phyloP scores from a whole-genome alignment of 2,113 vertebrate species.

The Numida meleagris region DNA sequence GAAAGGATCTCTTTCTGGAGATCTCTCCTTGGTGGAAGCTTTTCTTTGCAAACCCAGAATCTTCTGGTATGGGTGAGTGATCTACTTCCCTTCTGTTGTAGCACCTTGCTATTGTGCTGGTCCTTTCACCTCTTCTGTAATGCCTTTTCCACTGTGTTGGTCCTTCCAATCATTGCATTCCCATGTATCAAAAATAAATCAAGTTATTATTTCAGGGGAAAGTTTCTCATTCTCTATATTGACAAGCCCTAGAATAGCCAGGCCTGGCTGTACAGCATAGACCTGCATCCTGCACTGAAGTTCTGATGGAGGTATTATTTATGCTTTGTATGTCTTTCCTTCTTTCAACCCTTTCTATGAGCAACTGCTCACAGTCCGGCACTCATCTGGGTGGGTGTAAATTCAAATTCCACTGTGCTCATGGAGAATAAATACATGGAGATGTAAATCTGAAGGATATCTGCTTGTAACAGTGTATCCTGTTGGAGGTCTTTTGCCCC shows the following conservation, averaged over 20 bases:
- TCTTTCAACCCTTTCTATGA: neutral
- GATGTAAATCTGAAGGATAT: neutral
- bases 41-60: too few relatives aligned
- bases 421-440: neutral
- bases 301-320: neutral
- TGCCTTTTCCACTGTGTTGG: too few relatives aligned
- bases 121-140: too few relatives aligned
- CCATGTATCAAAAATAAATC: neutral
- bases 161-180: too few relatives aligned
- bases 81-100: too few relatives aligned
- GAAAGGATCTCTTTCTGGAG: too few relatives aligned
- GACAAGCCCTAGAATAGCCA: neutral
- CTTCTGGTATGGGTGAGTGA: too few relatives aligned
- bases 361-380: neutral
- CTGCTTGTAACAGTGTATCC: neutral
- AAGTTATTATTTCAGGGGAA: neutral
- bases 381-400: neutral
- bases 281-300: neutral
- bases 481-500: neutral
- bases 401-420: slow-evolving; percentile 24
- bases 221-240: neutral
- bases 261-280: neutral
- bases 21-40: too few relatives aligned
- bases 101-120: too few relatives aligned
- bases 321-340: neutral